Conservation (phyloP, 1,140 invertebrate genomes). For the Teleogryllus occipitalis region DNA sequence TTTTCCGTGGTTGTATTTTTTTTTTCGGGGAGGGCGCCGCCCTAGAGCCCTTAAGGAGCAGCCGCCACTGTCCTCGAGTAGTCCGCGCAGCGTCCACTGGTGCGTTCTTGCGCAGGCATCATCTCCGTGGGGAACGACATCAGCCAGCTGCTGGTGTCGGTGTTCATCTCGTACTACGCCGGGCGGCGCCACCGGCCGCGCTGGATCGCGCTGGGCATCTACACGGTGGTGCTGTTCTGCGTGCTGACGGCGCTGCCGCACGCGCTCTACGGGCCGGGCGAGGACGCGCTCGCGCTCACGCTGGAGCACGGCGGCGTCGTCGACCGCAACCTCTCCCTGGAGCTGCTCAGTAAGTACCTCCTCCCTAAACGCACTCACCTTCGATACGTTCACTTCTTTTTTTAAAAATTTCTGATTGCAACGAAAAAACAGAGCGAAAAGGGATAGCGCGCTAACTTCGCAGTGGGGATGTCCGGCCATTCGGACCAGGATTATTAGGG, state of each 20-base stretch:
- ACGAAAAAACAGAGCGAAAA: no score
- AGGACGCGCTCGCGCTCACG: constrained; percentile 55
- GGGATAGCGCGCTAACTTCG: no score
- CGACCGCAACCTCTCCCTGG: constrained; percentile 20
- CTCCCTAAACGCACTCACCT: no score
- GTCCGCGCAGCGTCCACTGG: no score
- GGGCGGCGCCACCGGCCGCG: constrained; percentile 57
- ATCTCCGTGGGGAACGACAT: constrained; percentile 64
- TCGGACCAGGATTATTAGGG: no score
- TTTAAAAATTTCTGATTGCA: no score
- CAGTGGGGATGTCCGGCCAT: no score
- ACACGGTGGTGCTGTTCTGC: constrained; percentile 56
- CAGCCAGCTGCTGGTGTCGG: constrained; percentile 46
- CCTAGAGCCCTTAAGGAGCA: no score
- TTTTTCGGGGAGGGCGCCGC: no score
- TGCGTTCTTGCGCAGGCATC: constrained; percentile 40
- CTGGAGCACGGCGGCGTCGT: constrained; percentile 44
- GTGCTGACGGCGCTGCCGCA: constrained; percentile 62
- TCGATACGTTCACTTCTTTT: no score
- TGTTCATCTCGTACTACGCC: constrained; percentile 58
- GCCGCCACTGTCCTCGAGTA: no score
- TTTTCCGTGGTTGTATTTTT: no score
- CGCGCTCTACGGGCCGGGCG: constrained; percentile 60
- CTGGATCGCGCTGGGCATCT: constrained; percentile 62
- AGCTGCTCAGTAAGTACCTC: constrained; percentile 22